Evolutionary conservation across 2,113 vertebrate species (phyloP).

Genomic region (Dendrocopos noguchii): DNA sequence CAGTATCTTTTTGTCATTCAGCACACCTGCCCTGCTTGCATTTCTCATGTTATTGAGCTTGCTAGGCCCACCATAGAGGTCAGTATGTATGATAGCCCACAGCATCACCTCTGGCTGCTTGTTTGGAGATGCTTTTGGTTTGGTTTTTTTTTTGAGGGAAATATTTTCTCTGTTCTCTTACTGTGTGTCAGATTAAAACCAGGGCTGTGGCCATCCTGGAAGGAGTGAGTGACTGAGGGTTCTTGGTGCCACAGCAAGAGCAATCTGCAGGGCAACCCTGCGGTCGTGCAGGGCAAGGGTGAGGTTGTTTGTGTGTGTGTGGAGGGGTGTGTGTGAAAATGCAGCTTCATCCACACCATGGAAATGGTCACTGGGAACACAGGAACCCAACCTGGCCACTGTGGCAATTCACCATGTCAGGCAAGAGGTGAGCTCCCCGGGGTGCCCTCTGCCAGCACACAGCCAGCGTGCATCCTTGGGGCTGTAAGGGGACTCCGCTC

Average conservation of each 20-base stretch:
- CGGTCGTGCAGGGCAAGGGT: background rate
- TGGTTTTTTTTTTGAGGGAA: background rate
- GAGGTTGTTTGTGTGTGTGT: too few species aligned
- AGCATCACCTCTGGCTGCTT: background rate
- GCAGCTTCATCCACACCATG: background rate
- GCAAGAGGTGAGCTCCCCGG: slow-evolving; percentile 16
- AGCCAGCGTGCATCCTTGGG: background rate
- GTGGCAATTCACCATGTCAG: background rate
- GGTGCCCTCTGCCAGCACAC: background rate
- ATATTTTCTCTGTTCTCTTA: background rate
- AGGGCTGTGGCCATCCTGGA: background rate
- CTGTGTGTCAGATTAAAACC: background rate
- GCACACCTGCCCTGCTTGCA: background rate
- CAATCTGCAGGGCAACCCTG: background rate
- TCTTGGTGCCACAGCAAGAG: background rate
- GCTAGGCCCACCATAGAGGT: background rate
- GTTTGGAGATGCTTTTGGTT: accelerated
- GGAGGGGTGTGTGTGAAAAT: background rate
- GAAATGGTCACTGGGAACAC: slow-evolving; percentile 24
- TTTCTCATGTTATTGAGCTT: background rate
- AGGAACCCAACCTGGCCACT: background rate
- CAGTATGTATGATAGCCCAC: background rate
- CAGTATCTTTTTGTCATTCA: background rate
- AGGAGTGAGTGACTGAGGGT: background rate
- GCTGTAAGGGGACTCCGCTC: slow-evolving; percentile 63